phyloP scores from a whole-genome alignment of 2,797 vertebrate species.

The Erpetoichthys calabaricus region DNA sequence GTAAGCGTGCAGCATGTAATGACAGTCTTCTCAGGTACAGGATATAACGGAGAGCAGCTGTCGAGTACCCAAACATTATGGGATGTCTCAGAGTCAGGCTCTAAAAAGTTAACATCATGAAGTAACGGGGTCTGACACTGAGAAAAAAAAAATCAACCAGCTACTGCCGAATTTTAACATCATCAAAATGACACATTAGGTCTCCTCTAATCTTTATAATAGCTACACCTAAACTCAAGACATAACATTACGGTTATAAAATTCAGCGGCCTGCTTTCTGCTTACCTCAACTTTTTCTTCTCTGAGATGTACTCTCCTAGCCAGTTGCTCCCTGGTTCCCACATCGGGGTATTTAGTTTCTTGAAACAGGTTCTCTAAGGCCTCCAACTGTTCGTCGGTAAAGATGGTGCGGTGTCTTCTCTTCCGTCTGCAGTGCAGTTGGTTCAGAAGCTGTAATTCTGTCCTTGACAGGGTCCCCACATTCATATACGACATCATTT shows the following conservation, averaged over 20 bases:
- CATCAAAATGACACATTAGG: no score
- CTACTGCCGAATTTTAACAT: no score
- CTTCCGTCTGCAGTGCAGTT: conserved; percentile 89
- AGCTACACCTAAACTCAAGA: background rate
- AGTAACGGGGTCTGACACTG: no score
- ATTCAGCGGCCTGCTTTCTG: background rate
- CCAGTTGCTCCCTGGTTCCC: conserved; percentile 86
- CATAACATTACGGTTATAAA: no score
- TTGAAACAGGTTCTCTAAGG: conserved; percentile 88
- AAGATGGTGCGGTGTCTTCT: conserved; percentile 89
- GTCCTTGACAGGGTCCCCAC: conserved; percentile 84
- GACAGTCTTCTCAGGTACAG: no score
- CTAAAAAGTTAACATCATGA: no score
- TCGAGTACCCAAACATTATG: no score
- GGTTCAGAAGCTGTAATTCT: conserved; percentile 87
- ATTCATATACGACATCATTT: conserved; percentile 95
- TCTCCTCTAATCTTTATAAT: no score
- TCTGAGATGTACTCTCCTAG: conserved; percentile 85
- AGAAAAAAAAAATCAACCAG: no score
- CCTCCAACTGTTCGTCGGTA: conserved; percentile 94
- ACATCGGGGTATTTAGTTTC: conserved; percentile 97
- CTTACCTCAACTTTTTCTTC: conserved; percentile 96
- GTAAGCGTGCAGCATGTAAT: no score
- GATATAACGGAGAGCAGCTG: no score
- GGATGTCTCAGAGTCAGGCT: no score